Evolutionary conservation across 2,797 vertebrate genomes (phyloP).

Genomic region (Eulemur rubriventer): DNA sequence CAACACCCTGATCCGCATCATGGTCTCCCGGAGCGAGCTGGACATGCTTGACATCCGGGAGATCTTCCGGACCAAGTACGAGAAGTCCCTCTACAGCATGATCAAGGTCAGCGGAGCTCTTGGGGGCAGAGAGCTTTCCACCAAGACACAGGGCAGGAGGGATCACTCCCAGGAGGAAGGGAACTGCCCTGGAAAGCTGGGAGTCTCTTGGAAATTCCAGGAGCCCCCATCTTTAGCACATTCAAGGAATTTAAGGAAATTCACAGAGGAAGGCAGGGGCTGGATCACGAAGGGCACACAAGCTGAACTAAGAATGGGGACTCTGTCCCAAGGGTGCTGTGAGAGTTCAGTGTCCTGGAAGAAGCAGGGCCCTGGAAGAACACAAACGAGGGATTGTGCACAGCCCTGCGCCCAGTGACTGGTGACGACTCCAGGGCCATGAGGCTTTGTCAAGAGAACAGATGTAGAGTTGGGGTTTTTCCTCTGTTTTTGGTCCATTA

Average conservation of each 20-base stretch:
- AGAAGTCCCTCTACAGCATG: slow-evolving; percentile 97
- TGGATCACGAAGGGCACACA: rapidly evolving
- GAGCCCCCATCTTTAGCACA: background rate
- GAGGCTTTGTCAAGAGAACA: background rate
- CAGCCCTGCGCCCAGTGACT: background rate
- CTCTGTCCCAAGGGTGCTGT: background rate
- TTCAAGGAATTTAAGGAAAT: background rate
- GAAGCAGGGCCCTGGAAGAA: background rate
- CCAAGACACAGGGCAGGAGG: background rate
- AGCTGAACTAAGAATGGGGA: background rate
- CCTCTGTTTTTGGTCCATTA: background rate
- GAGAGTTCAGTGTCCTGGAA: background rate
- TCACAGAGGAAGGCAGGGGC: background rate
- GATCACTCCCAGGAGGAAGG: background rate
- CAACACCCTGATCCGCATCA: slow-evolving; percentile 97
- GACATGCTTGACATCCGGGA: slow-evolving; percentile 99
- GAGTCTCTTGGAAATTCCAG: background rate
- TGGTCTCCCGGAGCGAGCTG: slow-evolving; percentile 95
- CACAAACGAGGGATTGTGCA: background rate
- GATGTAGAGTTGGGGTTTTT: background rate
- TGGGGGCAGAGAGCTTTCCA: background rate
- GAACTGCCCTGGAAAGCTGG: background rate
- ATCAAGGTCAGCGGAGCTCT: slow-evolving; percentile 88
- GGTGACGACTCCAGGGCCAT: background rate
- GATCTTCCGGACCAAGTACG: slow-evolving; percentile 95